A percentile compares a stretch with the other conserved stretches of the same genome.
Conservation (phyloP, 2,113 vertebrate genomes). For the Ceyx cyanopectus region DNA sequence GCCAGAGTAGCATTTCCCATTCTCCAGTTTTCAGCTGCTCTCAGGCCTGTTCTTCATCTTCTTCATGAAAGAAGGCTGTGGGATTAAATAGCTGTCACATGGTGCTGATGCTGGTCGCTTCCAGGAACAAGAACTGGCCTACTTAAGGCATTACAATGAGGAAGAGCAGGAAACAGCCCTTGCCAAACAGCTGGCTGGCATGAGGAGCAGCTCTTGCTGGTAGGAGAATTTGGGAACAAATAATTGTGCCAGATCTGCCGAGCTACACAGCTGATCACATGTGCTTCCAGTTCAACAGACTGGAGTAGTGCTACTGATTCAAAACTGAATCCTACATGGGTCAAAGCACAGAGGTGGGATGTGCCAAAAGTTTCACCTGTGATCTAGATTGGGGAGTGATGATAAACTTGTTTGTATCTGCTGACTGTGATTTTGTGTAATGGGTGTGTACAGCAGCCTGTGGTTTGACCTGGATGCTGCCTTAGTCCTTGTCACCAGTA, state of each 20-base stretch:
- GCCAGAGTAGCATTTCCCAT: background rate
- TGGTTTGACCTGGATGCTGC: background rate
- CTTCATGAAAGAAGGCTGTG: background rate
- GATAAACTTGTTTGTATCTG: background rate
- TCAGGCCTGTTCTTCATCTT: background rate
- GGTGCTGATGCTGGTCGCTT: background rate
- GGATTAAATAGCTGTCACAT: background rate
- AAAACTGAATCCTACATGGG: background rate
- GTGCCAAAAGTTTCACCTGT: rapidly evolving
- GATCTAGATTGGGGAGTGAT: background rate
- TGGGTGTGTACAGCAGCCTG: background rate
- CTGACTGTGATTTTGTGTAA: background rate
- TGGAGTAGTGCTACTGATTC: background rate
- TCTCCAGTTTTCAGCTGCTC: background rate
- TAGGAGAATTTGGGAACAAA: slow-evolving; percentile 27
- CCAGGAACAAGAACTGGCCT: background rate
- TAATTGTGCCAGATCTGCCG: background rate
- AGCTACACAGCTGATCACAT: background rate
- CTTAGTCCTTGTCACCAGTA: background rate
- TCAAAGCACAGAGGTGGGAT: rapidly evolving
- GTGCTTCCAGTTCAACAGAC: background rate
- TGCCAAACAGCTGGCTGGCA: slow-evolving; percentile 63
- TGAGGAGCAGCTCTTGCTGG: background rate
- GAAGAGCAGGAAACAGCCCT: slow-evolving; percentile 24
- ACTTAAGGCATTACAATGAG: background rate